These are phyloP conservation scores for Lobophora halterata DNA, from an alignment of 2,888 invertebrate species.

Conservation along the genomic window DNA sequence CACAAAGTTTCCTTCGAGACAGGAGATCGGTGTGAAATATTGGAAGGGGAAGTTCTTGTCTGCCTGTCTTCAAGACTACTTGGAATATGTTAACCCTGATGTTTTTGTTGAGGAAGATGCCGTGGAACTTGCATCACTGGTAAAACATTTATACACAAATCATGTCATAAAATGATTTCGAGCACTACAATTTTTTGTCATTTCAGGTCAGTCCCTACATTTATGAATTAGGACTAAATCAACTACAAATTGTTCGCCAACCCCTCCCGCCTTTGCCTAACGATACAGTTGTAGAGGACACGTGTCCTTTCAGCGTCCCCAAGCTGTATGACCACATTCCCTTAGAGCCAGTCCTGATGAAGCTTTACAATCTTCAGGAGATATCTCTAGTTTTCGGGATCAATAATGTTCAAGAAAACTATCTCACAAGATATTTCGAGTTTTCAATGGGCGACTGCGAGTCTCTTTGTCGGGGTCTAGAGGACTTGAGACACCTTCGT, in stretches of 20 bases:
- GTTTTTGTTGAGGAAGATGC: slow-evolving; percentile 68
- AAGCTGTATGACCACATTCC: slow-evolving; percentile 81
- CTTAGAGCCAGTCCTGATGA: slow-evolving; percentile 74
- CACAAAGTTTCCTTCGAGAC: slow-evolving; percentile 56
- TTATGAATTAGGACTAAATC: slow-evolving; percentile 68
- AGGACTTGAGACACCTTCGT: slow-evolving; percentile 66
- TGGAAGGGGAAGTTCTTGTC: slow-evolving; percentile 82
- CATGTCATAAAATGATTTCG: no score
- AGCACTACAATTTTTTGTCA: slow-evolving; percentile 7
- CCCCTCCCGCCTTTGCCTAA: slow-evolving; percentile 60
- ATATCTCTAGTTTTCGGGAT: slow-evolving; percentile 62
- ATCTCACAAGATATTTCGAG: slow-evolving; percentile 81
- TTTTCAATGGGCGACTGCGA: slow-evolving; percentile 81
- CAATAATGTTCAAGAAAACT: slow-evolving; percentile 74
- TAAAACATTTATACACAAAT: slow-evolving; percentile 28
- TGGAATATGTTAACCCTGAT: slow-evolving; percentile 67
- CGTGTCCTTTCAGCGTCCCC: slow-evolving; percentile 59
- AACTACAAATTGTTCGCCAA: slow-evolving; percentile 77
- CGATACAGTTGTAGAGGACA: slow-evolving; percentile 55
- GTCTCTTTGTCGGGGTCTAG: slow-evolving; percentile 77
- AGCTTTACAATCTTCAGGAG: slow-evolving; percentile 77
- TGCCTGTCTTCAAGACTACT: slow-evolving; percentile 65
- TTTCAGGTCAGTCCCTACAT: slow-evolving; percentile 75
- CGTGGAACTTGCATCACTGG: slow-evolving; percentile 58
- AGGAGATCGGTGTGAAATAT: slow-evolving; percentile 69